phyloP scores from a whole-genome alignment of 2,888 invertebrate species.

The Orthosia gracilis region DNA sequence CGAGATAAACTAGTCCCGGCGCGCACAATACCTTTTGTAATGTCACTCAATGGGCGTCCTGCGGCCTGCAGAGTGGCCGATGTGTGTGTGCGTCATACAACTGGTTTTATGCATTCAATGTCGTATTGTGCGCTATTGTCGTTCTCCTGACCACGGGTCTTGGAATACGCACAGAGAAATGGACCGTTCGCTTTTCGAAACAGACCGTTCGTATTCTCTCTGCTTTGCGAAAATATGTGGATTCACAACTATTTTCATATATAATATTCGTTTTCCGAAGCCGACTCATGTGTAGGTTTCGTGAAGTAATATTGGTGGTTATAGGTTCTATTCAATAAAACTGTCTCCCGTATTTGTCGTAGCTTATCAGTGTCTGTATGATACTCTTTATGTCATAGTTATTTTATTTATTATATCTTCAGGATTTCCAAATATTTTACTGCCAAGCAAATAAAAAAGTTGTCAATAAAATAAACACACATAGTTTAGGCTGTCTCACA shows the following conservation, averaged over 20 bases:
- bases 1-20: slow-evolving; percentile 85
- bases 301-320: slow-evolving; percentile 7
- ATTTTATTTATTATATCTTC: not conserved
- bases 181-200: slow-evolving; percentile 64
- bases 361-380: not conserved
- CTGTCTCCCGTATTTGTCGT: not conserved
- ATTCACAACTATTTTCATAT: slow-evolving; percentile 41
- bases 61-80: slow-evolving; percentile 71
- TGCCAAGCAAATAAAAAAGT: not conserved
- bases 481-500: no score
- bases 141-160: slow-evolving; percentile 76
- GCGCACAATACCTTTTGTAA: slow-evolving; percentile 88
- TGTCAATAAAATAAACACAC: not conserved
- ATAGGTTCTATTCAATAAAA: slow-evolving; percentile 1
- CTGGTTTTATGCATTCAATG: slow-evolving; percentile 83
- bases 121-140: slow-evolving; percentile 80
- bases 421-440: not conserved
- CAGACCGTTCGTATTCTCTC: slow-evolving; percentile 65
- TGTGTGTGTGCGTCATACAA: slow-evolving; percentile 75
- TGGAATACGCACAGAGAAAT: slow-evolving; percentile 76
- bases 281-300: not conserved
- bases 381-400: not conserved
- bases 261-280: slow-evolving; percentile 28
- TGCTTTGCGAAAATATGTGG: slow-evolving; percentile 38
- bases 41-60: slow-evolving; percentile 82